Conservation (phyloP, 2,888 invertebrate species). For the Carterocephalus palaemon region DNA sequence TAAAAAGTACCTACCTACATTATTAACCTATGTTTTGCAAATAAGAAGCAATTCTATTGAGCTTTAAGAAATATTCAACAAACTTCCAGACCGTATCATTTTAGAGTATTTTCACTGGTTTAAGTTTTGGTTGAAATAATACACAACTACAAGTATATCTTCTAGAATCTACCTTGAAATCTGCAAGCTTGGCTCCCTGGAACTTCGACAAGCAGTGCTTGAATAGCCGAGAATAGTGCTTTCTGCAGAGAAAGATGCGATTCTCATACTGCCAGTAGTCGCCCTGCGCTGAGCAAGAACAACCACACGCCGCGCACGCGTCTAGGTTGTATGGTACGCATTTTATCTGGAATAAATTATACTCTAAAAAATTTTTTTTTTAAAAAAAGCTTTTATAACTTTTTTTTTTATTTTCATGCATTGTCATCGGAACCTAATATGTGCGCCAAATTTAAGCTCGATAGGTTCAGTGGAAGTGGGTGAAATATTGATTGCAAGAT, state of each 20-base stretch:
- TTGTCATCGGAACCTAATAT: conserved; percentile 13
- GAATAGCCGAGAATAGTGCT: conserved; percentile 61
- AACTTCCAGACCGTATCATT: no score
- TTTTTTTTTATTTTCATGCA: no score
- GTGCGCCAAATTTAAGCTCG: neutral
- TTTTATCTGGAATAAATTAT: conserved; percentile 71
- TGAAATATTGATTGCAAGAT: no score
- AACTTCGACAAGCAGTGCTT: conserved; percentile 64
- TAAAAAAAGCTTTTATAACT: no score
- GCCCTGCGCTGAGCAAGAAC: conserved; percentile 71
- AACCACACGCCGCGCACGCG: conserved; percentile 62
- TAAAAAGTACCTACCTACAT: no score
- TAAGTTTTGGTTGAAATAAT: no score
- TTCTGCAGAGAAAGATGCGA: conserved; percentile 65
- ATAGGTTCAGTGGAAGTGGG: no score
- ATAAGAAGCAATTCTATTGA: no score
- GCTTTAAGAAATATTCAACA: no score
- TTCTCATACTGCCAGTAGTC: conserved; percentile 80
- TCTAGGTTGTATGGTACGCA: conserved; percentile 74
- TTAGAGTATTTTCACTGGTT: no score
- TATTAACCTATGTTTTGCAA: no score
- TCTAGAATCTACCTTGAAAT: conserved; percentile 61
- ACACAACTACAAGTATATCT: no score
- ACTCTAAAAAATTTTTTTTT: conserved; percentile 9
- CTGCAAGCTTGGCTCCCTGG: conserved; percentile 61